phyloP scores from a whole-genome alignment of 2,888 invertebrate genomes.

The Creontiades dilutus region DNA sequence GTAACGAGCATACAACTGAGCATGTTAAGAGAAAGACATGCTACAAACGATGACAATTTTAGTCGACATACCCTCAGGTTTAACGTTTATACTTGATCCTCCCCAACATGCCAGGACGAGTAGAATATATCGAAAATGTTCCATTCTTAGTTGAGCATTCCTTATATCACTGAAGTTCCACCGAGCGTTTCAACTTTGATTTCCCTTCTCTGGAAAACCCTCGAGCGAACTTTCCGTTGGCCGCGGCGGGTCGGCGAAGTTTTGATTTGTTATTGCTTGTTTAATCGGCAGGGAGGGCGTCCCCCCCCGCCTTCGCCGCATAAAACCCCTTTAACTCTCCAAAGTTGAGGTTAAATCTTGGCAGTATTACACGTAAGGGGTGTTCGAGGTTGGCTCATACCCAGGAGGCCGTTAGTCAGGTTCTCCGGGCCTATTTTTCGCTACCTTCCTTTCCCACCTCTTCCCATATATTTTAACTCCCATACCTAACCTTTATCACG shows the following conservation, averaged over 20 bases:
- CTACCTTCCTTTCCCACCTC: neutral
- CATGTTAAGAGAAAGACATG: too few species aligned
- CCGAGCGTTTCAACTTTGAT: neutral
- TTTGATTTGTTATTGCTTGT: conserved; percentile 16
- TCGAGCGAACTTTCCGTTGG: neutral
- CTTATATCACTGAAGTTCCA: neutral
- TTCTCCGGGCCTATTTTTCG: conserved; percentile 22
- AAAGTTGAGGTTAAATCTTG: conserved; percentile 42
- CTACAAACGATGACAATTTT: too few species aligned
- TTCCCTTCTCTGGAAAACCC: neutral
- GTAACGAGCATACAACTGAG: too few species aligned
- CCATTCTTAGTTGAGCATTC: neutral
- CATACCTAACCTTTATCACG: conserved; percentile 33
- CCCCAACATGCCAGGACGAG: too few species aligned
- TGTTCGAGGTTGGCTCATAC: conserved; percentile 17
- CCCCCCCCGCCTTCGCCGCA: neutral
- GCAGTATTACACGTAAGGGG: conserved; percentile 40
- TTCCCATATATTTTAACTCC: neutral
- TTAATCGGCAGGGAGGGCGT: neutral
- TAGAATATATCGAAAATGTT: too few species aligned
- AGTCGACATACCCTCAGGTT: too few species aligned
- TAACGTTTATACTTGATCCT: too few species aligned
- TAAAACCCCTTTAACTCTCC: conserved; percentile 34
- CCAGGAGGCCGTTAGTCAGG: conserved; percentile 39
- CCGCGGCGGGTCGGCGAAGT: neutral